These are phyloP conservation scores for Nephrotoma flavescens DNA, from an alignment of 2,888 invertebrate species.

Conservation along the genomic window DNA sequence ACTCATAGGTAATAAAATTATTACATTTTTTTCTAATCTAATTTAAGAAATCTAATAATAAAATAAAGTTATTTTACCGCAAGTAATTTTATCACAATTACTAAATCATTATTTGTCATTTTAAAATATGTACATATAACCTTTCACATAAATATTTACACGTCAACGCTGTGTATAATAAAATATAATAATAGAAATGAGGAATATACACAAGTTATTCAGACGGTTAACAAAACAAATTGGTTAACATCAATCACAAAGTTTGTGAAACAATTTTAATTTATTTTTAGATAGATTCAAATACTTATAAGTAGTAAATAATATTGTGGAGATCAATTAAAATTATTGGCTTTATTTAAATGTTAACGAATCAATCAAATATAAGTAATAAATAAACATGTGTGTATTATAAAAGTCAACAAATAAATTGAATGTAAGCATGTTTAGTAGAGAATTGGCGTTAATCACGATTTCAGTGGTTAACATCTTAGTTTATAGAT, in stretches of 20 bases:
- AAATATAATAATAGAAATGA: not conserved
- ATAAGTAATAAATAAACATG: no score
- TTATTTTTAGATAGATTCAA: not conserved
- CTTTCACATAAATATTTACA: not conserved
- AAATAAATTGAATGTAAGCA: no score
- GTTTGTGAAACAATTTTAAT: not conserved
- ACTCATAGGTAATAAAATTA: not conserved
- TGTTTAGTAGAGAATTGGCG: no score
- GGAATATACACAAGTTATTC: not conserved
- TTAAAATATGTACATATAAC: not conserved
- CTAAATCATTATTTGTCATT: not conserved
- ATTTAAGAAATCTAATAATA: not conserved
- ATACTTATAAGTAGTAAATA: not conserved
- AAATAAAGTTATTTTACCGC: not conserved
- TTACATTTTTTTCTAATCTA: not conserved
- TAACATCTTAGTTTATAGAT: no score
- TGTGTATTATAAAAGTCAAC: no score
- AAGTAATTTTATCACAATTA: not conserved
- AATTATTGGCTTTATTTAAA: no score
- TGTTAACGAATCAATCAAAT: no score
- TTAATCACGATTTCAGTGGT: no score
- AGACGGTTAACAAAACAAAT: not conserved
- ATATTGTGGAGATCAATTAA: not conserved
- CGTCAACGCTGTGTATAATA: not conserved
- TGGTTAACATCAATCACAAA: not conserved